phyloP scores from a whole-genome alignment of 2,797 vertebrate species.

The Peromyscus melanophrys region DNA sequence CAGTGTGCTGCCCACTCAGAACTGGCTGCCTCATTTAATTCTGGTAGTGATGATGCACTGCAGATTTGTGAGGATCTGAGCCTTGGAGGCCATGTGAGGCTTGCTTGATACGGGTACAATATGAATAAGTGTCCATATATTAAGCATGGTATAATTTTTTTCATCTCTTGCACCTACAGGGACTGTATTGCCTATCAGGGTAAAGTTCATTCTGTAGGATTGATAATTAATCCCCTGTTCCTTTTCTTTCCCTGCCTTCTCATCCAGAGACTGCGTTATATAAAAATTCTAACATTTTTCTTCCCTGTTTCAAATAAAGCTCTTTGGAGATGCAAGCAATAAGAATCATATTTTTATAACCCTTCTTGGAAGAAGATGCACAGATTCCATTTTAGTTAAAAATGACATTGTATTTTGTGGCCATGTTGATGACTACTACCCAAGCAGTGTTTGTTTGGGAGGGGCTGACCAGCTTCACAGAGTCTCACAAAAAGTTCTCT shows the following conservation, averaged over 20 bases:
- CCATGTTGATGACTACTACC: neutral
- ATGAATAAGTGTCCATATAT: slow-evolving; percentile 75
- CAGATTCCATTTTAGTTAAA: slow-evolving; percentile 45
- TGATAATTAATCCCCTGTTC: slow-evolving; percentile 87
- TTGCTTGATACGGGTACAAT: slow-evolving; percentile 48
- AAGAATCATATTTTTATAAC: slow-evolving; percentile 81
- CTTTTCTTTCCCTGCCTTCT: slow-evolving; percentile 75
- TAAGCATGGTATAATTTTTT: slow-evolving; percentile 59
- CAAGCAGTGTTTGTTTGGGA: neutral
- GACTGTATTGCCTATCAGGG: slow-evolving; percentile 80
- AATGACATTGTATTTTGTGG: slow-evolving; percentile 16
- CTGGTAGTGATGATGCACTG: neutral
- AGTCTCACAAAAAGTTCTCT: neutral
- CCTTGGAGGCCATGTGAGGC: neutral
- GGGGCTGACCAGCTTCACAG: neutral
- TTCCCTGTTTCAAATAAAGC: slow-evolving; percentile 85
- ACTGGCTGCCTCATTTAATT: slow-evolving; percentile 70
- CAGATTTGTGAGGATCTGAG: slow-evolving; percentile 68
- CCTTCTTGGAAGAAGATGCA: slow-evolving; percentile 73
- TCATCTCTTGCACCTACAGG: slow-evolving; percentile 74
- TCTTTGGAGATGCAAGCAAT: slow-evolving; percentile 79
- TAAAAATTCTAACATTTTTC: slow-evolving; percentile 86
- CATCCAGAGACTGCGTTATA: slow-evolving; percentile 80
- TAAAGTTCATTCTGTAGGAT: slow-evolving; percentile 83
- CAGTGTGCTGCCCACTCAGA: neutral